Conservation (phyloP, 2,797 vertebrate genomes). For the Sebastes trivittatus region DNA sequence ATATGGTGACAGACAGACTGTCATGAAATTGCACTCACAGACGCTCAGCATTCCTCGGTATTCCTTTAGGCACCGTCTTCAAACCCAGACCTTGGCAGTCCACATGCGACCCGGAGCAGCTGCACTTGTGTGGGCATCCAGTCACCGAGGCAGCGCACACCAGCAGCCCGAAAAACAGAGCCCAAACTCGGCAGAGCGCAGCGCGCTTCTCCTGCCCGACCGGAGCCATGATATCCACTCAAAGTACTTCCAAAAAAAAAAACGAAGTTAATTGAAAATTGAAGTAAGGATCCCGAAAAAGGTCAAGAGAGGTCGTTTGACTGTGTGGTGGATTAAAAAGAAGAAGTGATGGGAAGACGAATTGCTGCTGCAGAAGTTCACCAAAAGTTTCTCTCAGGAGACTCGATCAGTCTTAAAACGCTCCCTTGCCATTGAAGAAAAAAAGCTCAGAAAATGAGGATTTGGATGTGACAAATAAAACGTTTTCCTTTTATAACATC, state of each 20-base stretch:
- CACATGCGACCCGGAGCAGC: conserved; percentile 95
- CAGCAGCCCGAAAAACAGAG: conserved; percentile 69
- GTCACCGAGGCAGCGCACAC: conserved; percentile 71
- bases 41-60: conserved; percentile 94
- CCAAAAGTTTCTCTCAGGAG: conserved; percentile 58
- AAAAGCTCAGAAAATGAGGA: background rate
- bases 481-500: conserved; percentile 13
- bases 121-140: conserved; percentile 96
- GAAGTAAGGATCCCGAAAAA: conserved; percentile 22
- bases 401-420: conserved; percentile 44
- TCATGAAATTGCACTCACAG: conserved; percentile 85
- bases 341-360: conserved; percentile 14
- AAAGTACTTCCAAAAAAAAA: conserved; percentile 35
- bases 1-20: background rate
- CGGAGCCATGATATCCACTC: conserved; percentile 73
- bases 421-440: conserved; percentile 49
- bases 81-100: conserved; percentile 96
- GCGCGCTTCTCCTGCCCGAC: conserved; percentile 62
- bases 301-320: conserved; percentile 8
- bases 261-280: conserved; percentile 30
- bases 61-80: conserved; percentile 89
- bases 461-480: background rate
- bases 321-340: background rate
- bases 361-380: conserved; percentile 43
- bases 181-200: conserved; percentile 66